These are phyloP conservation scores for Euphydryas editha DNA, from an alignment of 2,888 invertebrate genomes.

Conservation along the genomic window DNA sequence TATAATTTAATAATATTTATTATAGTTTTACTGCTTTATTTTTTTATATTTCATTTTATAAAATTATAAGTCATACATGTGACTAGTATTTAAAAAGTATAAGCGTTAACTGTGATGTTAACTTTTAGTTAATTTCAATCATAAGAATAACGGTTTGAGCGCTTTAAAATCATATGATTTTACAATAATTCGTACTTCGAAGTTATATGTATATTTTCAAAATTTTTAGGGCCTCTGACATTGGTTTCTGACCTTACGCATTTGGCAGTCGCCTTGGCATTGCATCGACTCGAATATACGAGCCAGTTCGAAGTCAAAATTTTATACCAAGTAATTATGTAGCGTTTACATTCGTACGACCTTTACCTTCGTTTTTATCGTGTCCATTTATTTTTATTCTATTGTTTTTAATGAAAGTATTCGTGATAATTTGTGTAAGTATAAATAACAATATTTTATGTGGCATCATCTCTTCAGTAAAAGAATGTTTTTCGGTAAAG, in stretches of 20 bases:
- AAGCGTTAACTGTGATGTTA: background rate
- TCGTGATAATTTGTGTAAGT: conserved; percentile 31
- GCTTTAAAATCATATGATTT: background rate
- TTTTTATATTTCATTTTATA: too few relatives aligned
- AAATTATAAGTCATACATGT: background rate
- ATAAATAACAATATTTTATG: conserved; percentile 38
- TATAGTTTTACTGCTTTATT: too few relatives aligned
- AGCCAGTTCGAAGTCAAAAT: conserved; percentile 58
- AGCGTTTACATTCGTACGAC: conserved; percentile 48
- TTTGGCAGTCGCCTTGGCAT: conserved; percentile 82
- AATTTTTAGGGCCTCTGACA: conserved; percentile 80
- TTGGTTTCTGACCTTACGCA: conserved; percentile 73
- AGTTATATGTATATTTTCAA: conserved; percentile 48
- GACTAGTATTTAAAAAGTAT: background rate
- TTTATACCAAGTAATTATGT: conserved; percentile 54
- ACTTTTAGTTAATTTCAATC: background rate
- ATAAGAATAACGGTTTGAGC: conserved; percentile 3
- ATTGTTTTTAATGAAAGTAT: conserved; percentile 39
- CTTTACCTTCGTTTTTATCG: conserved; percentile 55
- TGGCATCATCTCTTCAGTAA: conserved; percentile 19
- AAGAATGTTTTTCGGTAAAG: conserved; percentile 22
- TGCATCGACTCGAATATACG: conserved; percentile 59
- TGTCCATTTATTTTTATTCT: conserved; percentile 41
- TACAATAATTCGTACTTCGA: conserved; percentile 21
- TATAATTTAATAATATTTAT: too few relatives aligned